Percentiles rank a stretch among this genome's conserved stretches.
Conservation (phyloP, 2,113 vertebrate genomes). For the Calcarius ornatus region DNA sequence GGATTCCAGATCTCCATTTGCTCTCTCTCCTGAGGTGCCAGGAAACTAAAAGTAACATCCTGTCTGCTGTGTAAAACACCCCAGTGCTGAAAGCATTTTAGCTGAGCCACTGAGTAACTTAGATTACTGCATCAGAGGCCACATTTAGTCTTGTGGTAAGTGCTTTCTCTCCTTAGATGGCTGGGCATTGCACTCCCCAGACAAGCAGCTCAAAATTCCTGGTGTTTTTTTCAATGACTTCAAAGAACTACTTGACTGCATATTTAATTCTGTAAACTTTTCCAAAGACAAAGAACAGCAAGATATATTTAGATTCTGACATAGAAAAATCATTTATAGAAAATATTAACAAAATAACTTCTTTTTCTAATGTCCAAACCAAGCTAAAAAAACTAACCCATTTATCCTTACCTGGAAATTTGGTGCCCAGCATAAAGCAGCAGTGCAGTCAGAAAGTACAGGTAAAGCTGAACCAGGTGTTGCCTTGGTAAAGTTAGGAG, state of each 20-base stretch:
- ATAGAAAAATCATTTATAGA: not conserved
- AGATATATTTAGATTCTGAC: not conserved
- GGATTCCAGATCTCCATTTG: not conserved
- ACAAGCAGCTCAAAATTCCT: not conserved
- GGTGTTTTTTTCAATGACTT: not conserved
- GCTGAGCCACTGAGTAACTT: not conserved
- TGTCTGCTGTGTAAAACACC: not conserved
- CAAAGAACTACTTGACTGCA: not conserved
- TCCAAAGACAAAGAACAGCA: not conserved
- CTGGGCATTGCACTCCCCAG: not conserved
- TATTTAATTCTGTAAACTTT: not conserved
- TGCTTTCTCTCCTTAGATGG: not conserved
- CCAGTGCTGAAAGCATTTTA: not conserved
- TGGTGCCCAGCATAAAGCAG: constrained; percentile 96
- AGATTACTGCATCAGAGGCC: not conserved
- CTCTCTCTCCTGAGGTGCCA: not conserved
- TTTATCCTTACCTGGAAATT: constrained; percentile 87
- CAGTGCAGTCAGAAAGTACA: constrained; percentile 92
- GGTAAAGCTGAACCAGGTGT: constrained; percentile 94
- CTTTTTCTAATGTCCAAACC: not conserved
- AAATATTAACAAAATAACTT: not conserved
- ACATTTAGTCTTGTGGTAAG: not conserved
- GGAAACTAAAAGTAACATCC: not conserved
- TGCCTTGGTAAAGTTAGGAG: constrained; percentile 94
- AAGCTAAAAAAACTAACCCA: not conserved